Percentiles rank a stretch among this genome's conserved stretches.
These are phyloP conservation scores for Cacatua alba DNA, from an alignment of 2,113 vertebrate species.

Conservation along the genomic window DNA sequence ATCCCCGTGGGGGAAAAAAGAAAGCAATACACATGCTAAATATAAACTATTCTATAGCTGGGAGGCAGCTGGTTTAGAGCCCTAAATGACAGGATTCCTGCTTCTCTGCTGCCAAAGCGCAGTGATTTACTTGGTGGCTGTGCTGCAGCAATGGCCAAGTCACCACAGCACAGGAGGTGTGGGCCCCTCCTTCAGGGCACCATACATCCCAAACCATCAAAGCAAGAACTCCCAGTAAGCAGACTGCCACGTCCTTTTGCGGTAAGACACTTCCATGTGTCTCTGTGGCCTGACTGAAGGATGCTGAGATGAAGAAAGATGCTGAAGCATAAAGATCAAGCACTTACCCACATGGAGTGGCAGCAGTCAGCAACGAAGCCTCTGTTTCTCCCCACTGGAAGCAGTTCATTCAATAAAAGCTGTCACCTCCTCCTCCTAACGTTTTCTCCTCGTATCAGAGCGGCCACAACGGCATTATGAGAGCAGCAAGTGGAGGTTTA, in stretches of 20 bases:
- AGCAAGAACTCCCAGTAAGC: not conserved
- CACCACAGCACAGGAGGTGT: rapidly evolving
- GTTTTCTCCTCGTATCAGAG: not conserved
- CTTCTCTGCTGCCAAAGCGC: not conserved
- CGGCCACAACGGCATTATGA: not conserved
- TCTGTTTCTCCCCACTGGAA: not conserved
- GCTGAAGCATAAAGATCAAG: not conserved
- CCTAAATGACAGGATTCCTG: not conserved
- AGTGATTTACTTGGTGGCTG: not conserved
- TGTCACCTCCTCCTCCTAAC: not conserved
- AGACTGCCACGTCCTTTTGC: not conserved
- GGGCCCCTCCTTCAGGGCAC: not conserved
- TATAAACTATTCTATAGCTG: not conserved
- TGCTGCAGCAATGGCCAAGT: not conserved
- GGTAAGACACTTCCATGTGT: not conserved
- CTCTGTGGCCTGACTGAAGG: not conserved
- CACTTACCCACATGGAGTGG: conserved; percentile 14
- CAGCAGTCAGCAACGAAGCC: not conserved
- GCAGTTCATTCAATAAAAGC: not conserved
- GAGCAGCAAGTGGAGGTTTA: not conserved
- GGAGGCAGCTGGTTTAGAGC: not conserved
- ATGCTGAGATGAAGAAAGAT: not conserved
- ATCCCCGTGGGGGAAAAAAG: not conserved
- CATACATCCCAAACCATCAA: not conserved
- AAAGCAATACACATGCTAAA: not conserved